Base-by-base conservation (phyloP, 2,797 vertebrate genomes). In the Aldrovandia affinis region DNA sequence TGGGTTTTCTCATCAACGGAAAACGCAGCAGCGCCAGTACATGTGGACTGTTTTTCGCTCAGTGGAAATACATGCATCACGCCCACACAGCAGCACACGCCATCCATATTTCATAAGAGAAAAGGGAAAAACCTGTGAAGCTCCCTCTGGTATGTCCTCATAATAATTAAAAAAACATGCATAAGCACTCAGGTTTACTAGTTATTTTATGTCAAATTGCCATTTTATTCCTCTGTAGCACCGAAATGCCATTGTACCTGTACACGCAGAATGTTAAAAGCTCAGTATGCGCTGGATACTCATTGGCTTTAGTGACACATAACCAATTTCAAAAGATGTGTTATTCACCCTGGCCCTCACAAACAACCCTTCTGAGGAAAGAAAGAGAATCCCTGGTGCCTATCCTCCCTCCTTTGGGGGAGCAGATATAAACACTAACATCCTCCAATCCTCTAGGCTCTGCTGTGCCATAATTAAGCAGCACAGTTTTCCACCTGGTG, bases 401-500 rank as follows among this genome's bases (percentile, higher is more conserved):
- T 65, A 30, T 20, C 0, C 33, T 22, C 36, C 70, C 47, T n/a
- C n/a, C n/a, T 6, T 79, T 47, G 59, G 44, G 81, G 33, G 50
- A 61, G 39, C 50, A 22, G 61, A 44, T 50, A n/a, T 50, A 50
- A 81, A 14, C 42, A 50, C n/a, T 36, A 47, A 59, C 39, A 77
- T 77, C 73, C 59, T 25, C 81, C 42, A 47, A 3, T 50, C 28
- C 42, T 81, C 61, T n/a, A 22, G 63, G 50, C 22, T 30, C 47
- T 22, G 47, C 63, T 44, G 47, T 54, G 81, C 42, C 42, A 30
- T 84, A 68, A 84, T 80, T 84, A 84, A 84, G 44, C 44, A 44
- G 47, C 30, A 54, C 73, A 65, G 59, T 44, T 78, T 80, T 80
- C 39, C 59, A 39, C 55, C 44, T 80, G 59, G 30, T 55, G 78